phyloP scores from a whole-genome alignment of 2,888 invertebrate species.

The Dioctria linearis region DNA sequence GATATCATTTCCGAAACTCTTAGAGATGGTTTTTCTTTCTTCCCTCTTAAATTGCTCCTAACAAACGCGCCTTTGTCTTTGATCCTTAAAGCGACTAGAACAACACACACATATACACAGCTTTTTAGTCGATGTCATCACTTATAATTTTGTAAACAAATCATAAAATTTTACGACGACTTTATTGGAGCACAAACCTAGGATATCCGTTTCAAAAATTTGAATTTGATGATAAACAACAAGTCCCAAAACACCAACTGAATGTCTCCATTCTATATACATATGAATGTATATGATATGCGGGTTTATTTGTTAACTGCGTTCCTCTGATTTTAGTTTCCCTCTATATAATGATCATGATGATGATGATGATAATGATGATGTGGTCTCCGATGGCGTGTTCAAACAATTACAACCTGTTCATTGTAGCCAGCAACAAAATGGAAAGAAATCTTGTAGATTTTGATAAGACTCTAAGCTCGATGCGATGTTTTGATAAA shows the following conservation, averaged over 20 bases:
- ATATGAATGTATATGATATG: too few relatives aligned
- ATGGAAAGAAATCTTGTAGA: background rate
- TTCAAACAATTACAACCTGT: conserved; percentile 44
- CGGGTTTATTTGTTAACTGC: conserved; percentile 24
- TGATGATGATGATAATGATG: too few relatives aligned
- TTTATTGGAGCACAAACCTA: conserved; percentile 43
- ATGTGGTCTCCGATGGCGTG: background rate
- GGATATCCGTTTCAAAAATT: conserved; percentile 54
- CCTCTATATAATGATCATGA: background rate
- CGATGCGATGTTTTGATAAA: conserved; percentile 37
- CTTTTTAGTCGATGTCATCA: conserved; percentile 1
- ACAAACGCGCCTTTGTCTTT: conserved; percentile 34
- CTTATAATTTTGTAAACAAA: conserved; percentile 34
- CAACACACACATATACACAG: too few relatives aligned
- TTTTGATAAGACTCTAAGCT: conserved; percentile 17
- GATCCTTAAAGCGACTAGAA: conserved; percentile 8
- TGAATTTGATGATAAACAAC: conserved; percentile 48
- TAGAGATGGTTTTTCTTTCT: conserved; percentile 1
- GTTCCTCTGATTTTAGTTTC: background rate
- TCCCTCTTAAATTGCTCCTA: background rate
- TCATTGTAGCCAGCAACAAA: conserved; percentile 4
- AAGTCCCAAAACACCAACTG: conserved; percentile 22
- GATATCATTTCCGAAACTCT: conserved; percentile 38
- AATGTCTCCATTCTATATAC: background rate
- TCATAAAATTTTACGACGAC: conserved; percentile 15